These are phyloP conservation scores for Solea senegalensis DNA, from an alignment of 2,113 vertebrate species.

Conservation along the genomic window DNA sequence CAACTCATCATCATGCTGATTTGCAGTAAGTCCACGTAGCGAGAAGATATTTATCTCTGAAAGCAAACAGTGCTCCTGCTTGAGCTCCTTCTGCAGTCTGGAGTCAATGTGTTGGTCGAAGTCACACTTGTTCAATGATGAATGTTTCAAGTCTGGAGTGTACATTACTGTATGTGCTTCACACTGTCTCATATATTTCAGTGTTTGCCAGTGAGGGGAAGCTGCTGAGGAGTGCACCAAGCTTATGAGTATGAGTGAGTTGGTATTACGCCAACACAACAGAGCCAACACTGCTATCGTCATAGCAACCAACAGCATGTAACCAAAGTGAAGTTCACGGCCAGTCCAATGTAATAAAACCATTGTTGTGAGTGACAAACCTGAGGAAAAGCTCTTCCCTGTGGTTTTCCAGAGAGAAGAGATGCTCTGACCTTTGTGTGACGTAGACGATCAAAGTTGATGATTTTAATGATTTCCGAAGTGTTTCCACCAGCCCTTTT, in stretches of 20 bases:
- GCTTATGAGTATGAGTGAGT: conserved; percentile 38
- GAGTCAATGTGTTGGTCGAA: background rate
- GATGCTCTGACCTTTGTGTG: conserved; percentile 12
- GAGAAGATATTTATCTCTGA: background rate
- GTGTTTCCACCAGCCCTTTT: conserved; percentile 32
- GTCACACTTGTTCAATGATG: conserved; percentile 2
- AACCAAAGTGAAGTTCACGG: conserved; percentile 43
- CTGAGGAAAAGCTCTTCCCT: background rate
- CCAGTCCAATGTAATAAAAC: conserved; percentile 25
- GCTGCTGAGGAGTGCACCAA: conserved; percentile 23
- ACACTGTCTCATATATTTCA: background rate
- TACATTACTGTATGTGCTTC: background rate
- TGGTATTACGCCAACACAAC: conserved; percentile 39
- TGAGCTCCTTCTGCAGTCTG: background rate
- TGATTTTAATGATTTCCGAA: conserved; percentile 31
- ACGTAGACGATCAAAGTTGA: conserved; percentile 34
- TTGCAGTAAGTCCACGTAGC: background rate
- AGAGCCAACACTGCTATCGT: conserved; percentile 54
- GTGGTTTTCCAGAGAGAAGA: background rate
- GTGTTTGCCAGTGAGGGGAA: conserved; percentile 30
- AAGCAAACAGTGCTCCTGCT: background rate
- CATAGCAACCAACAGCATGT: conserved; percentile 60
- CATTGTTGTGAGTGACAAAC: conserved; percentile 1
- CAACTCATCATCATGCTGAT: too few species aligned
- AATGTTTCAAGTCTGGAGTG: background rate